Evolutionary conservation across 2,113 vertebrate species (phyloP), one percentile per base, ranked within the genome.

Genomic region (Corynorhinus townsendii): DNA sequence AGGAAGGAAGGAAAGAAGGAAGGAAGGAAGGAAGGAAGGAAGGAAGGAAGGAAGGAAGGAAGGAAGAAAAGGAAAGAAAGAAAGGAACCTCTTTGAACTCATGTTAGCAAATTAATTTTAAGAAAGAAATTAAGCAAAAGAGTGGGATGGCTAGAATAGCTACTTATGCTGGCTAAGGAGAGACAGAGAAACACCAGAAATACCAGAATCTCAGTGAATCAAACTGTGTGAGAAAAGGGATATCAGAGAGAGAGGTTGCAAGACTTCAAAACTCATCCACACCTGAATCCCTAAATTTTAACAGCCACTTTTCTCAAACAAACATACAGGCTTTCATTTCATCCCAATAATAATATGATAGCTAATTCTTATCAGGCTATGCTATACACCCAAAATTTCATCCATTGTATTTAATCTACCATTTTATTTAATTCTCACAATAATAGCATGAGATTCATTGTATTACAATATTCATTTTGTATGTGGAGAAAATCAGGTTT

Each of bases 231-330:
- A 49, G 26, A 40, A 68, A 28, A 72, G 16, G 8, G 5, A 33
- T 66, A 22, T 1, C 17, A 22, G 59, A 59, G 24, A 90, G 14
- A 12, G 20, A 71, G 8, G 33, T 9, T 33, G 14, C 1, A 24
- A 40, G 16, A 49, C 24, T 49, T 82, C 16, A 69, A 19, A 20
- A 16, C 59, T n/a, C 30, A 62, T 16, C 14, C 22, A 76, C 10
- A 8, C 5, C 1, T 4, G 38, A 19, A 11, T 24, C 7, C 9
- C 15, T n/a, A 10, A 2, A 35, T 24, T 17, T 30, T 15, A n/a
- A 9, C 6, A 11, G 35, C 24, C 38, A 56, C 6, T 1, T 2
- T 72, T 49, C 14, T 35, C 28, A 66, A 66, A 38, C 49, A 26
- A 66, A 33, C 49, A 4, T 0, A 24, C 17, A 59, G 24, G 40